phyloP scores from a whole-genome alignment of 1,140 invertebrate genomes.

The Marisa cornuarietis region DNA sequence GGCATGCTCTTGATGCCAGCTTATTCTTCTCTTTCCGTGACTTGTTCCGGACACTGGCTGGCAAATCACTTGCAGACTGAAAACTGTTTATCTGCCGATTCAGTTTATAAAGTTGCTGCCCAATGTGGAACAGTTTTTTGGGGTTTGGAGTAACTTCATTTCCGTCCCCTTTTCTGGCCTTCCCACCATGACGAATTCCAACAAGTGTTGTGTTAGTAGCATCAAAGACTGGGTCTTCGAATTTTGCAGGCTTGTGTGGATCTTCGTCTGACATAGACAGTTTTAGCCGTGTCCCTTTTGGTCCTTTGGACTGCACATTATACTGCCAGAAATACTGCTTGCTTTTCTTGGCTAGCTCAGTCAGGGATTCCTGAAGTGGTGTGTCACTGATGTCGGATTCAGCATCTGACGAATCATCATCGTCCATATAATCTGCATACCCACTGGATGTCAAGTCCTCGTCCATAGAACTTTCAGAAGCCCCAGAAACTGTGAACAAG shows the following conservation, averaged over 20 bases:
- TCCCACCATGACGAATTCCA: constrained; percentile 75
- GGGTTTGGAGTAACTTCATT: constrained; percentile 97
- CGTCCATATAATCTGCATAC: constrained; percentile 41
- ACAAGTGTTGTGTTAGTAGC: constrained; percentile 38
- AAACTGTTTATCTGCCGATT: constrained; percentile 92
- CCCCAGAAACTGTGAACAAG: constrained; percentile 46
- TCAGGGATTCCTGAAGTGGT: constrained; percentile 30
- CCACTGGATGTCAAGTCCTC: constrained; percentile 28
- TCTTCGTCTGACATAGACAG: constrained; percentile 74
- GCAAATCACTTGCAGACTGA: constrained; percentile 92
- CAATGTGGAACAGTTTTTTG: constrained; percentile 87
- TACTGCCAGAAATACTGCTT: constrained; percentile 94
- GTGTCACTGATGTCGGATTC: constrained; percentile 26
- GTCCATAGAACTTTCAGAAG: constrained; percentile 45
- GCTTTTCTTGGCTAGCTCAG: constrained; percentile 75
- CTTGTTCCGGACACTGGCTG: constrained; percentile 78
- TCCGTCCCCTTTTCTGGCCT: constrained; percentile 95
- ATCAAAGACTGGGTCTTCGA: constrained; percentile 66
- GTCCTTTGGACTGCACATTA: constrained; percentile 97
- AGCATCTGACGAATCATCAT: constrained; percentile 41
- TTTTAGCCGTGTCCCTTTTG: constrained; percentile 75
- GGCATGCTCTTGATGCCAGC: constrained; percentile 92
- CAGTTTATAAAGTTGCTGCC: constrained; percentile 92
- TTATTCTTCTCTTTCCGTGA: constrained; percentile 98
- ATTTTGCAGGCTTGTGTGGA: constrained; percentile 86